A percentile compares a stretch with the other conserved stretches of the same genome.
Evolutionary conservation across 2,888 invertebrate species (phyloP).

Genomic region (Chironomus riparius): DNA sequence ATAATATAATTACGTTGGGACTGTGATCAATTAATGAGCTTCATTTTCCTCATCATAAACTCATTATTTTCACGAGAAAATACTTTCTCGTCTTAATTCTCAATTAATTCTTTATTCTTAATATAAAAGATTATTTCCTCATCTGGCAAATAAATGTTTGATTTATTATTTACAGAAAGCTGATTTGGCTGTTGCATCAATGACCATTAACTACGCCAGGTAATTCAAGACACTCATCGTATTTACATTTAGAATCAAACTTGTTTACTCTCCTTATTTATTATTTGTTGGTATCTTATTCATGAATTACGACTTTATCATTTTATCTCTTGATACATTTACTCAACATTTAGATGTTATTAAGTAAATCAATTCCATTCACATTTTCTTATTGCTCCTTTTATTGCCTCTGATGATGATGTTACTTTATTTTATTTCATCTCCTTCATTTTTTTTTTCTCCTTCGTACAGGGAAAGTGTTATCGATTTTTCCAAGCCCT

Average conservation of each 20-base stretch:
- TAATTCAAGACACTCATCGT: neutral
- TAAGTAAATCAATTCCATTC: neutral
- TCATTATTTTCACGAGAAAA: too few species aligned
- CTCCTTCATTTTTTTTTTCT: neutral
- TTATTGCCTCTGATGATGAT: neutral
- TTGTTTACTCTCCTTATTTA: neutral
- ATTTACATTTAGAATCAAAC: neutral
- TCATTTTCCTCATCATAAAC: too few species aligned
- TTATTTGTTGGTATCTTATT: neutral
- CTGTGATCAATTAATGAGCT: neutral
- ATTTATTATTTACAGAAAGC: constrained; percentile 55
- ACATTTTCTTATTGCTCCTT: neutral
- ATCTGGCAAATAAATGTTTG: neutral
- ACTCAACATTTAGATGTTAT: neutral
- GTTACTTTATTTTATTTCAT: neutral
- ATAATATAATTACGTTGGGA: neutral
- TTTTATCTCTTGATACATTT: neutral
- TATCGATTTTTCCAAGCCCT: constrained; percentile 86
- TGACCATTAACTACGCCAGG: constrained; percentile 78
- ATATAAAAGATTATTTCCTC: neutral
- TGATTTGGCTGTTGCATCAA: constrained; percentile 77
- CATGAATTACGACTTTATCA: neutral
- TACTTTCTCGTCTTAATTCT: too few species aligned
- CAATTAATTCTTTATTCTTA: neutral
- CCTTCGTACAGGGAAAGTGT: constrained; percentile 57